Evolutionary conservation across 2,888 invertebrate species (phyloP).

Genomic region (Aleiodes alternator): DNA sequence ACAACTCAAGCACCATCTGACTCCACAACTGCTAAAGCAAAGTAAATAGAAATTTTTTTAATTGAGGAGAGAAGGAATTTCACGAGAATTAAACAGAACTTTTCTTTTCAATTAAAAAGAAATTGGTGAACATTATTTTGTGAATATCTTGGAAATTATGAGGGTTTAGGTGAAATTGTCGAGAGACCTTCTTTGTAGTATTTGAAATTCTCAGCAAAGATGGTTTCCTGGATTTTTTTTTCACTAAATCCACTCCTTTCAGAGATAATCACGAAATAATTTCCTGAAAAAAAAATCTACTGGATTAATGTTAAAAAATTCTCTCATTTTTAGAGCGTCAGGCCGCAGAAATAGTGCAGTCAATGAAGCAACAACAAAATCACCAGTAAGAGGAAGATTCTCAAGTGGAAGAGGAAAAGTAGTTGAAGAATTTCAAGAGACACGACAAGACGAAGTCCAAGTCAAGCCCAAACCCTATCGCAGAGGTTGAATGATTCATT

Average conservation of each 20-base stretch:
- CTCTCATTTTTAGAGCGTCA: constrained; percentile 22
- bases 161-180: too few relatives aligned
- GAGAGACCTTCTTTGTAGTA: too few relatives aligned
- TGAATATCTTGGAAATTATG: too few relatives aligned
- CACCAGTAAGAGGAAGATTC: constrained; percentile 65
- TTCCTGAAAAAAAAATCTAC: background rate
- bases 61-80: background rate
- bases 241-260: too few relatives aligned
- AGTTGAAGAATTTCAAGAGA: constrained; percentile 67
- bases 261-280: background rate
- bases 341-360: constrained; percentile 56
- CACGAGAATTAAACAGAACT: too few relatives aligned
- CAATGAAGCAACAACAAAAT: constrained; percentile 58
- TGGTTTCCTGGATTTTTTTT: too few relatives aligned
- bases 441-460: constrained; percentile 69
- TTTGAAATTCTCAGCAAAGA: too few relatives aligned
- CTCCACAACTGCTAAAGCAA: constrained; percentile 61
- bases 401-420: constrained; percentile 62
- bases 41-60: constrained; percentile 49
- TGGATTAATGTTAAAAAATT: background rate
- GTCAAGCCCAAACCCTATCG: constrained; percentile 68
- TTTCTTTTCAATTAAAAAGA: too few relatives aligned
- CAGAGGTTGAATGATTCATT: constrained; percentile 60
- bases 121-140: too few relatives aligned
- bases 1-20: constrained; percentile 60